Base-by-base conservation (phyloP, 2,797 vertebrate genomes). In the Mus spretus region DNA sequence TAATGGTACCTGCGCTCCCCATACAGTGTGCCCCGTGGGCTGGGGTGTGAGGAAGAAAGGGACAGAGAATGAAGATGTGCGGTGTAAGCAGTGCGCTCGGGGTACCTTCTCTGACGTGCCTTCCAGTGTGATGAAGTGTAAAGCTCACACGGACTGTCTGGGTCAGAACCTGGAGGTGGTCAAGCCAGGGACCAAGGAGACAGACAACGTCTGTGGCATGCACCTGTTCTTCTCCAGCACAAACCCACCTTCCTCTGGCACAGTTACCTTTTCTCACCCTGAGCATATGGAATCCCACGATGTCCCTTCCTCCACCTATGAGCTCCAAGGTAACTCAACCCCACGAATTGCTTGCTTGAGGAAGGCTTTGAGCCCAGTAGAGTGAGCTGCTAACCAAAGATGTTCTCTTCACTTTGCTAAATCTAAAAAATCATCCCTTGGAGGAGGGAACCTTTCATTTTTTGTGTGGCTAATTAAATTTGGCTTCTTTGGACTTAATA, bases 71-170 rank as follows among this genome's bases (percentile, higher is more conserved):
- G 99, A 99, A 98, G 99, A 99, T 0, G 99, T 99, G 89, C 98
- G 98, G 98, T 99, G 99, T 96, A 99, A 99, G 98, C 98, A 97
- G 2, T 99, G 99, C 97, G 98, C 98, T 93, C 99, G 98, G 90
- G 99, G 99, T 95, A 99, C 99, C 93, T 99, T 99, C 98, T 99
- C 99, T 86, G 98, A 99, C 78, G 98, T 98, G 98, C 98, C 98
- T 98, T 99, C 99, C 59, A 99, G 98, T 63, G 97, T 98, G 63
- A 96, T 98, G 97, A 99, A 97, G 98, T 99, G 99, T 98, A 99
- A 97, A 98, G 95, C 98, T 2, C 99, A 99, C 98, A 99, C 99
- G 26, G 98, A 99, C 98, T 99, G 99, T 98, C 98, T 98, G 92
- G 98, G 98, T 96, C 99, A 98, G 97, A 99, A 99, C 87, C 98